Conservation (phyloP, 2,113 vertebrate genomes). For the Plotosus lineatus region DNA sequence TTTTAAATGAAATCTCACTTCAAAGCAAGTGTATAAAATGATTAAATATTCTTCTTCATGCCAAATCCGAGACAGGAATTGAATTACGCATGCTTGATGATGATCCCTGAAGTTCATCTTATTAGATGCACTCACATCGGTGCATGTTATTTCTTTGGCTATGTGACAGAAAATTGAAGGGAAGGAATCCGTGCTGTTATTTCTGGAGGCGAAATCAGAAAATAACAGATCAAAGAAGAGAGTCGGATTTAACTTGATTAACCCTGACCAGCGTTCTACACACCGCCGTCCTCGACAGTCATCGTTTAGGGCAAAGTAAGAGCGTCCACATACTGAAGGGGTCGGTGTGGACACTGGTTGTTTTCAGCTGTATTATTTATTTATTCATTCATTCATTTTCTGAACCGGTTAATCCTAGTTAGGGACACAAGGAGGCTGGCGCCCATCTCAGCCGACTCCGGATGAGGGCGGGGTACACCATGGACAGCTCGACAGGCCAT, state of each 20-base stretch:
- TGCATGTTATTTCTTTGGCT: constrained; percentile 35
- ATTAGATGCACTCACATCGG: constrained; percentile 41
- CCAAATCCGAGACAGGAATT: constrained; percentile 9
- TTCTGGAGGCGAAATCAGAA: constrained; percentile 7
- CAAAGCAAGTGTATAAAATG: constrained; percentile 33
- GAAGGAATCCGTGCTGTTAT: constrained; percentile 33
- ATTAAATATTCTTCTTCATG: constrained; percentile 28
- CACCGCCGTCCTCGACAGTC: background rate
- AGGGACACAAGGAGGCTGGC: too few relatives aligned
- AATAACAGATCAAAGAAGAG: constrained; percentile 50
- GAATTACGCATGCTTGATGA: constrained; percentile 18
- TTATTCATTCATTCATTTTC: too few relatives aligned
- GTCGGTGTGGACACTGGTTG: background rate
- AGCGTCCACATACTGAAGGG: background rate
- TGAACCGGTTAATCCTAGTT: too few relatives aligned
- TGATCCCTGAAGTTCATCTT: constrained; percentile 44
- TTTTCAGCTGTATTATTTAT: background rate
- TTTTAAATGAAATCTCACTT: constrained; percentile 20
- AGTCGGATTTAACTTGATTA: constrained; percentile 8
- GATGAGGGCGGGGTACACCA: too few relatives aligned
- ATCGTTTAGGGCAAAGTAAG: background rate
- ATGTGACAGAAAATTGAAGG: constrained; percentile 38
- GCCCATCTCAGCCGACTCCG: too few relatives aligned
- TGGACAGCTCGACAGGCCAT: too few relatives aligned
- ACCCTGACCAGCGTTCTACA: background rate